These are phyloP conservation scores for Dicerorhinus sumatrensis DNA, from an alignment of 2,113 vertebrate species.

Conservation along the genomic window DNA sequence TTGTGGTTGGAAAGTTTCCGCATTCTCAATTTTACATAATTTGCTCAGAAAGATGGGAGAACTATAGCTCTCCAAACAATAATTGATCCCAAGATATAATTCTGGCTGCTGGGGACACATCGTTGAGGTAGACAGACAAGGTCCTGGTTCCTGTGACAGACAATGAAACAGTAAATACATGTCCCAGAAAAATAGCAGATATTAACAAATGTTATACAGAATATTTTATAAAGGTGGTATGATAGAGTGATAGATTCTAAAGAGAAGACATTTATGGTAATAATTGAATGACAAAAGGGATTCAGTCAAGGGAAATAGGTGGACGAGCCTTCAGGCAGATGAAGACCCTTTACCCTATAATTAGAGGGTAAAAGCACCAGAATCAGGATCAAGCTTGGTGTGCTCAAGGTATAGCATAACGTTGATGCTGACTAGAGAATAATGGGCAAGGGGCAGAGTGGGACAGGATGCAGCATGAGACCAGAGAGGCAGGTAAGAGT, in stretches of 20 bases:
- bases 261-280: neutral
- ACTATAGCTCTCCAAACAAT: neutral
- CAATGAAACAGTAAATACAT: neutral
- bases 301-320: neutral
- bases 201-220: neutral
- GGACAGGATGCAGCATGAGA: neutral
- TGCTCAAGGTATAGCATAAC: neutral
- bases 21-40: neutral
- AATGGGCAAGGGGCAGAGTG: fast-evolving
- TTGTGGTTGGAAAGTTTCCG: neutral
- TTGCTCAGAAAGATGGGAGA: neutral
- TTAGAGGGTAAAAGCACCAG: neutral
- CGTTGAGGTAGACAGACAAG: neutral
- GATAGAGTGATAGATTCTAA: neutral
- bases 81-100: neutral
- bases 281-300: neutral
- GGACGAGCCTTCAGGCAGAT: neutral
- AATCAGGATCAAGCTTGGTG: neutral
- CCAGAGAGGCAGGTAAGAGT: neutral
- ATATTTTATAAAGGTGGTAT: neutral
- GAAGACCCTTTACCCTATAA: neutral
- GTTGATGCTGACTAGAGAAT: neutral
- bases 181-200: neutral
- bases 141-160: neutral
- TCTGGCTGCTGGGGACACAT: neutral